A percentile compares a stretch with the other conserved stretches of the same genome.
Evolutionary conservation across 2,888 invertebrate species (phyloP).

Genomic region (Pterostichus madidus): DNA sequence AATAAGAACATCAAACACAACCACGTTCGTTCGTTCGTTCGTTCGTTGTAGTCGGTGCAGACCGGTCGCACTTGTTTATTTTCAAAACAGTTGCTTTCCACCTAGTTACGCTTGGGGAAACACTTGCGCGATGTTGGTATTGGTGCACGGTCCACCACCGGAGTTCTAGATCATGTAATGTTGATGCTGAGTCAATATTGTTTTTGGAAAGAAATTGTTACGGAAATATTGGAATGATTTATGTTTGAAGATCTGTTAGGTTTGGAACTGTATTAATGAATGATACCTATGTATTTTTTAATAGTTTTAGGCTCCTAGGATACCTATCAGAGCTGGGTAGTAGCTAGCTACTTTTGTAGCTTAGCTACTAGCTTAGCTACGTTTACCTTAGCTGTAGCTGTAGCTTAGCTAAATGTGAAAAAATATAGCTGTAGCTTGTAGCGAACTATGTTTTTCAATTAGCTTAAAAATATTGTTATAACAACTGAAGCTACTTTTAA

Average conservation of each 20-base stretch:
- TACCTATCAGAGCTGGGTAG: too few relatives aligned
- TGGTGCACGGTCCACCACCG: neutral
- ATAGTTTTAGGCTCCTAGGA: too few relatives aligned
- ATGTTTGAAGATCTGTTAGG: neutral
- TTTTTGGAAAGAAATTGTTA: neutral
- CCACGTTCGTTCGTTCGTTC: neutral
- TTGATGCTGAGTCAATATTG: neutral
- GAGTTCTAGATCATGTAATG: neutral
- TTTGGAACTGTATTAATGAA: too few relatives aligned
- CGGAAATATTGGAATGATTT: neutral
- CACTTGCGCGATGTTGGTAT: constrained; percentile 9
- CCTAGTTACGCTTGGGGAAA: constrained; percentile 65
- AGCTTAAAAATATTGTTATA: too few relatives aligned
- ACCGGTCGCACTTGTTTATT: constrained; percentile 58
- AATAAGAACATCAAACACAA: constrained; percentile 65
- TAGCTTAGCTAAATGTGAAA: too few relatives aligned
- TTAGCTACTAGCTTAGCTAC: too few relatives aligned
- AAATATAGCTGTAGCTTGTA: too few relatives aligned
- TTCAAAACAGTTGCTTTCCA: constrained; percentile 65
- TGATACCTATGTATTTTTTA: too few relatives aligned
- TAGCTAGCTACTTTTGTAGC: too few relatives aligned
- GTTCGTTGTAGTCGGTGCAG: neutral
- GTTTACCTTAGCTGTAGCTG: too few relatives aligned
- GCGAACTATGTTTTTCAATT: too few relatives aligned
- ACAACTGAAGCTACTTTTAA: too few relatives aligned